Percentiles rank a stretch among this genome's conserved stretches.
Conservation (phyloP, 2,888 invertebrate genomes). For the Spodoptera exigua region DNA sequence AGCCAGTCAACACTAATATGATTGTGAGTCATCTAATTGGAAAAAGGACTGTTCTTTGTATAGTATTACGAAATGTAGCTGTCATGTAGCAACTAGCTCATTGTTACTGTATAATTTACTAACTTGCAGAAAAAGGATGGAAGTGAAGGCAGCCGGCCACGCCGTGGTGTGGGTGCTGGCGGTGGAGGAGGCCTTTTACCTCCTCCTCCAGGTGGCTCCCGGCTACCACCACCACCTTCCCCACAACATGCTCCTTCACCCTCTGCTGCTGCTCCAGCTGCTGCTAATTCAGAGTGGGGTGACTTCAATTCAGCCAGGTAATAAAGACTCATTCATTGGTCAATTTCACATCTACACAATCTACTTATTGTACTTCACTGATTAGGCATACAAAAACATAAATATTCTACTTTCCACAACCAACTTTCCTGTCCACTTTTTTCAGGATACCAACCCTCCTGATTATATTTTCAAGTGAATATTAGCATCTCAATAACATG, state of each 20-base stretch:
- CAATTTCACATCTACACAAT: too few species aligned
- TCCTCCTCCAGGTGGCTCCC: slow-evolving; percentile 93
- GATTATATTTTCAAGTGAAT: too few species aligned
- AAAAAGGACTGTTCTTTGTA: slow-evolving; percentile 22
- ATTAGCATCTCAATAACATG: too few species aligned
- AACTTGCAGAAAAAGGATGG: slow-evolving; percentile 95
- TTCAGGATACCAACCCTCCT: too few species aligned
- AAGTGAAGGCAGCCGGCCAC: slow-evolving; percentile 92
- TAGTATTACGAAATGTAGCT: slow-evolving; percentile 10
- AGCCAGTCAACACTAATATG: slow-evolving; percentile 24
- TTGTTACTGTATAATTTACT: slow-evolving; percentile 19
- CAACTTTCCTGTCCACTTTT: too few species aligned
- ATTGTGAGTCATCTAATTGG: slow-evolving; percentile 44
- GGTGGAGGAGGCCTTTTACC: slow-evolving; percentile 92
- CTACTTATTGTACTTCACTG: too few species aligned
- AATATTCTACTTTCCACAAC: too few species aligned
- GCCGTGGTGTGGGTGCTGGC: slow-evolving; percentile 84
- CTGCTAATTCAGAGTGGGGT: slow-evolving; percentile 92
- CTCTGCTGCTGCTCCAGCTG: slow-evolving; percentile 80
- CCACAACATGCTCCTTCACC: slow-evolving; percentile 92
- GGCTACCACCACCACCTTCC: slow-evolving; percentile 94
- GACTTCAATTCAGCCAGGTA: slow-evolving; percentile 93
- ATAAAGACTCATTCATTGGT: slow-evolving; percentile 28
- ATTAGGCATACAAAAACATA: too few species aligned
- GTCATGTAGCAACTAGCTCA: neutral